Conservation (phyloP, 2,113 vertebrate species). For the Eleginops maclovinus region DNA sequence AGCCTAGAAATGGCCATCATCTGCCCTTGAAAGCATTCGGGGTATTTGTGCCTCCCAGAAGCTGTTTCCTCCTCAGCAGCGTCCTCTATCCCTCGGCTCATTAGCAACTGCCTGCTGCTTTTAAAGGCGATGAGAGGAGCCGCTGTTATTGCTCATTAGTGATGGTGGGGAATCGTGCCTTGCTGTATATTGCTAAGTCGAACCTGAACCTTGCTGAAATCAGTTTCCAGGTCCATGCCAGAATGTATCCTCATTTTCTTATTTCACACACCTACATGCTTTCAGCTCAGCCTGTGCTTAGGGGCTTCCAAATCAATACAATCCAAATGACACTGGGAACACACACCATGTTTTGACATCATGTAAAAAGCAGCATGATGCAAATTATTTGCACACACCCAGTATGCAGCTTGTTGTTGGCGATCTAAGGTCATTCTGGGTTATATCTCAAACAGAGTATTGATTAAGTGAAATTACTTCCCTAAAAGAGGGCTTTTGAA, state of each 20-base stretch:
- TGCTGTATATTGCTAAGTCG: constrained; percentile 19
- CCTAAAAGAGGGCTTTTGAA: background rate
- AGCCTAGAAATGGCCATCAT: background rate
- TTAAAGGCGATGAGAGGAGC: constrained; percentile 43
- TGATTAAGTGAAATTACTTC: background rate
- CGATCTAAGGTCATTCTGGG: background rate
- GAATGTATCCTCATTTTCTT: background rate
- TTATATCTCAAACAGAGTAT: background rate
- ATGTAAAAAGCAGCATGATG: background rate
- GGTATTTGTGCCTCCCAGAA: constrained; percentile 28
- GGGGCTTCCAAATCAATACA: background rate
- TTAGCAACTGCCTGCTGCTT: constrained; percentile 47
- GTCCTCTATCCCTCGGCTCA: constrained; percentile 21
- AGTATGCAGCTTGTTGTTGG: no score
- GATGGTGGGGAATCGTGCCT: constrained; percentile 18
- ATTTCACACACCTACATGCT: background rate
- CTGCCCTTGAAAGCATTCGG: background rate
- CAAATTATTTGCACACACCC: background rate
- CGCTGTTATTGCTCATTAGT: constrained; percentile 60
- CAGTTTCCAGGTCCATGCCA: background rate
- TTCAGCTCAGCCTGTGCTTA: background rate
- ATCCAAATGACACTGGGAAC: background rate
- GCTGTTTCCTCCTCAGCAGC: constrained; percentile 12
- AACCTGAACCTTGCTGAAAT: constrained; percentile 22
- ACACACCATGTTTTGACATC: background rate